phyloP scores from a whole-genome alignment of 2,888 invertebrate genomes.

The Hemistola chrysoprasaria region DNA sequence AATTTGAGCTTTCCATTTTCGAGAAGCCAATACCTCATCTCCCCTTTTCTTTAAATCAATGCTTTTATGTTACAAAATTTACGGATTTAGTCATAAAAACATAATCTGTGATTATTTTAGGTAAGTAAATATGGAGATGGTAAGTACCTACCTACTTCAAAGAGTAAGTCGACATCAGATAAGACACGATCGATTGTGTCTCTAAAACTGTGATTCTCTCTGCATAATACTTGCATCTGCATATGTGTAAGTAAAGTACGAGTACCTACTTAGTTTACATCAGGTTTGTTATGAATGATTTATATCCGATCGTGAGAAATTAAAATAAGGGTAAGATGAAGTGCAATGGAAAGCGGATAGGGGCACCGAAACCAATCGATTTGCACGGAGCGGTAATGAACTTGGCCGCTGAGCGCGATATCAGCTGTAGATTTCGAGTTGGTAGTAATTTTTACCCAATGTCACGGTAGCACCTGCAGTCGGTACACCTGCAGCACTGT shows the following conservation, averaged over 20 bases:
- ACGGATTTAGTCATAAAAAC: slow-evolving; percentile 3
- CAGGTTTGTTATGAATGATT: not conserved
- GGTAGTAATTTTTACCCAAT: slow-evolving; percentile 32
- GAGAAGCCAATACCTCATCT: too few species aligned
- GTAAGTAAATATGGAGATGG: slow-evolving; percentile 4
- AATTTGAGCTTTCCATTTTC: too few species aligned
- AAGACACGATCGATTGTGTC: too few species aligned
- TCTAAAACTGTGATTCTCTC: too few species aligned
- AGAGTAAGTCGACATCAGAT: too few species aligned
- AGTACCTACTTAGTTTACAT: too few species aligned
- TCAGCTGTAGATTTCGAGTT: slow-evolving; percentile 70
- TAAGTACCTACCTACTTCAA: too few species aligned
- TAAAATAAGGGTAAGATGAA: slow-evolving; percentile 33
- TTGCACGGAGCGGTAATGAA: slow-evolving; percentile 73
- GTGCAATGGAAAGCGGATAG: slow-evolving; percentile 56
- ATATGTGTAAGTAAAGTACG: too few species aligned
- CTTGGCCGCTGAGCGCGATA: slow-evolving; percentile 53
- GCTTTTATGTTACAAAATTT: too few species aligned
- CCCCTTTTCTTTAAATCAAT: too few species aligned
- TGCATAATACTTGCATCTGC: too few species aligned
- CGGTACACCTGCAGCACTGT: slow-evolving; percentile 30
- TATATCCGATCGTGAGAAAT: slow-evolving; percentile 12
- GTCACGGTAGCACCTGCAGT: slow-evolving; percentile 48
- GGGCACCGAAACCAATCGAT: slow-evolving; percentile 68
- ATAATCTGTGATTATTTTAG: slow-evolving; percentile 2